Evolutionary conservation across 2,797 vertebrate species (phyloP), one percentile per base, ranked within the genome.

Genomic region (Lagodon rhomboides): DNA sequence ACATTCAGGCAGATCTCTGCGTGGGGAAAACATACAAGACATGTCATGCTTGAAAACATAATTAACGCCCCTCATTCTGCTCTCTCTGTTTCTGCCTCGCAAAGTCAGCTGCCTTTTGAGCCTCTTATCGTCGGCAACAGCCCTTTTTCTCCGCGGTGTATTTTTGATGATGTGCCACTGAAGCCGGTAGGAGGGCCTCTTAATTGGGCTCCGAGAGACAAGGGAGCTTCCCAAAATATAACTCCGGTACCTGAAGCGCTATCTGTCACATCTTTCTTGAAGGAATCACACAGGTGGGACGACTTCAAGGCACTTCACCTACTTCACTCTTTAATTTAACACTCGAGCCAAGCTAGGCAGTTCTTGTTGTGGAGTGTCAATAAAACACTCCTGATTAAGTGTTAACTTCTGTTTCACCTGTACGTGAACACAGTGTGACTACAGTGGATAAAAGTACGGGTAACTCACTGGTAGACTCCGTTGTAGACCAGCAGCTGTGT

Each of bases 401-500:
- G 7, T 34, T 7, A 44, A 44, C 43, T 44, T 44, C 3, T 13
- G 43, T 44, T 15, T 13, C 43, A 13, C 43, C 13, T 15, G 43
- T 15, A 13, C 10, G 12, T 61, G 20, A 62, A 51, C 4, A 18
- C 1, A 16, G 3, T 23, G 22, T 18, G 34, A 7, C 30, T 1
- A 41, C 16, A 47, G 12, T 44, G 12, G 16, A 7, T 9, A n/a
- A 17, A 22, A 41, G 13, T 3, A 9, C 0, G 10, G 22, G 7
- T 3, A 27, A 91, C 93, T 91, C 80, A 94, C 93, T 94, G 98
- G 93, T 99, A 99, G 83, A 99, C 97, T 56, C 98, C 98, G 4
- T 99, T 99, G 93, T 99, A 99, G 89, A 99, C 97, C 53, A 99
- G 95, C 76, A 99, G 95, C 94, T 99, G 98, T 0, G 98, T 96